These are phyloP conservation scores for Mactromeris polynyma DNA, from an alignment of 2,888 invertebrate species.

Conservation along the genomic window DNA sequence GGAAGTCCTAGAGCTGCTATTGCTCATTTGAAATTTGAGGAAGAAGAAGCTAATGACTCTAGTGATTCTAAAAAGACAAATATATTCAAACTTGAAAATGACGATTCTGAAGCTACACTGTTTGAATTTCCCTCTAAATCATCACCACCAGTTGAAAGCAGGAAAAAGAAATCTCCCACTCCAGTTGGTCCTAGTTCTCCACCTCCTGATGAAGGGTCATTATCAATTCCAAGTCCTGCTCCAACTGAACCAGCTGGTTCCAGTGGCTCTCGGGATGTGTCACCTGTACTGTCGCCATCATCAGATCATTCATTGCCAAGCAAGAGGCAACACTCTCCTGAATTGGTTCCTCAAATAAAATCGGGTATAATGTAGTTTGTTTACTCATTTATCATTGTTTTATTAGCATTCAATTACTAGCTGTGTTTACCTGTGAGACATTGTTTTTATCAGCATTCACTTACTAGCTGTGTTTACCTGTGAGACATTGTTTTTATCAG, in stretches of 20 bases:
- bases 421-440: too few relatives aligned
- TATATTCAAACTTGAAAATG: conserved; percentile 26
- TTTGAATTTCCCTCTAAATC: conserved; percentile 60
- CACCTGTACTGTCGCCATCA: conserved; percentile 24
- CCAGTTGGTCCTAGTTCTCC: not conserved
- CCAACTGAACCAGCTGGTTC: conserved; percentile 45
- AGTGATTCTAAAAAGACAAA: conserved; percentile 22
- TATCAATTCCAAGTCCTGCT: conserved; percentile 35
- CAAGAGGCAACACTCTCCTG: conserved; percentile 7
- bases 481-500: too few relatives aligned
- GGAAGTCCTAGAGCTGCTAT: conserved; percentile 59
- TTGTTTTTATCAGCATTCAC: too few relatives aligned
- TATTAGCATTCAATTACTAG: too few relatives aligned
- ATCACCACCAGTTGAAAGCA: not conserved
- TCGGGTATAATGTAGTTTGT: not conserved
- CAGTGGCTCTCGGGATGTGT: conserved; percentile 23
- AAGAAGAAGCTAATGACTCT: conserved; percentile 38
- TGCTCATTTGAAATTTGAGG: conserved; percentile 60
- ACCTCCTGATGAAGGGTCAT: not conserved
- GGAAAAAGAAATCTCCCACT: not conserved
- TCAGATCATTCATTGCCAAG: conserved; percentile 27
- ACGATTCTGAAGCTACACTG: conserved; percentile 59
- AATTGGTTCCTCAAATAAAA: not conserved
- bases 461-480: too few relatives aligned
- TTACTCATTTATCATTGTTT: too few relatives aligned